These are phyloP conservation scores for Lampris incognitus DNA, from an alignment of 2,113 vertebrate species.

Conservation along the genomic window DNA sequence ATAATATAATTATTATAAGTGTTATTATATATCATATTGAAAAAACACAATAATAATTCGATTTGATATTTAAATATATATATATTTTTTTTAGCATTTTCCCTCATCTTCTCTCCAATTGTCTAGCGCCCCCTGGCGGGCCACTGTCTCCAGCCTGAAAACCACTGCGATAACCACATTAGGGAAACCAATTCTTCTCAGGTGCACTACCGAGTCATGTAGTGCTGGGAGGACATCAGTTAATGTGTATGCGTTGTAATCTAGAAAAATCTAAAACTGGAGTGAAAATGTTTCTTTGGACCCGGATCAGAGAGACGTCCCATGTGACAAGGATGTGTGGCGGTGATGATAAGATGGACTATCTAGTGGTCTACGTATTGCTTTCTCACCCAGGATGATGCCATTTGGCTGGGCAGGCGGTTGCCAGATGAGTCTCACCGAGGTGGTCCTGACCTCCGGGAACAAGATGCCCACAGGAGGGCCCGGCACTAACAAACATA, in stretches of 20 bases:
- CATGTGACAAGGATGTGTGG: not conserved
- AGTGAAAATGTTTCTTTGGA: not conserved
- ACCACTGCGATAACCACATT: no score
- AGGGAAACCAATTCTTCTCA: not conserved
- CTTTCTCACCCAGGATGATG: constrained; percentile 91
- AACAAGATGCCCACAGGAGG: constrained; percentile 95
- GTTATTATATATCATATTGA: no score
- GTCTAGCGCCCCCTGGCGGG: no score
- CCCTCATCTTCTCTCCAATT: no score
- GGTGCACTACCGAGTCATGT: constrained; percentile 2
- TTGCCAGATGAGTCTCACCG: constrained; percentile 94
- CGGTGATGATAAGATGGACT: not conserved
- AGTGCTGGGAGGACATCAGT: not conserved
- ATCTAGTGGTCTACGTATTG: not conserved
- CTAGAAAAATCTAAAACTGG: not conserved
- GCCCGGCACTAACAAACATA: constrained; percentile 86
- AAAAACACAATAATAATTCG: no score
- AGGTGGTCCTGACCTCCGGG: constrained; percentile 94
- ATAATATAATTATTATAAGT: no score
- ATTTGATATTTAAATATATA: no score
- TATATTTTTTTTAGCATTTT: no score
- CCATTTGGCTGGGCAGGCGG: constrained; percentile 92
- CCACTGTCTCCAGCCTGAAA: no score
- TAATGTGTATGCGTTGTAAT: not conserved
- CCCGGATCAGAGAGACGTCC: not conserved